These are phyloP conservation scores for Oryzias curvinotus DNA, from an alignment of 2,113 vertebrate species.

Conservation along the genomic window DNA sequence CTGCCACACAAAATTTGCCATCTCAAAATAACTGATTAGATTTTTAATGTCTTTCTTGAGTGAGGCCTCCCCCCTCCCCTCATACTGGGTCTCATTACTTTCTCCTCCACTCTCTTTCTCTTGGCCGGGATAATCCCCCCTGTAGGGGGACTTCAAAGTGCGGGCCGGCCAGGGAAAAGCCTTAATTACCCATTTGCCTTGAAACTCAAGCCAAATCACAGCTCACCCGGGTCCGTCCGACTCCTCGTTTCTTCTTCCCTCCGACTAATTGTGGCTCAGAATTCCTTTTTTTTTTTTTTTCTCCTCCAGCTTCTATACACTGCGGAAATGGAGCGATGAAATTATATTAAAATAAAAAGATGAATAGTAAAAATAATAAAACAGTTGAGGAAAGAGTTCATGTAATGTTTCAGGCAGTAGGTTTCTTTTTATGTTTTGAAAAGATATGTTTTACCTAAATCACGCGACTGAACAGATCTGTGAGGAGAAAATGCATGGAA, in stretches of 20 bases:
- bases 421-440: too few relatives aligned
- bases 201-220: slow-evolving; percentile 76
- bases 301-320: slow-evolving; percentile 7
- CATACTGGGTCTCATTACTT: slow-evolving; percentile 58
- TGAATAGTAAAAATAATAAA: slow-evolving; percentile 31
- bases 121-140: slow-evolving; percentile 75
- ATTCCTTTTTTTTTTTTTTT: slow-evolving; percentile 11
- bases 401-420: background rate
- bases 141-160: slow-evolving; percentile 78
- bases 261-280: slow-evolving; percentile 62
- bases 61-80: slow-evolving; percentile 21
- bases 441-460: too few relatives aligned
- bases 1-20: slow-evolving; percentile 1
- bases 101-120: slow-evolving; percentile 54
- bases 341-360: slow-evolving; percentile 47
- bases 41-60: slow-evolving; percentile 38
- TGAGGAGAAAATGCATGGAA: too few relatives aligned
- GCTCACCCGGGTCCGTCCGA: slow-evolving; percentile 57
- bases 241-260: slow-evolving; percentile 53
- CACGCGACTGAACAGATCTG: too few relatives aligned
- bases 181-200: slow-evolving; percentile 79
- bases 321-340: slow-evolving; percentile 30
- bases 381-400: slow-evolving; percentile 35
- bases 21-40: slow-evolving; percentile 31
- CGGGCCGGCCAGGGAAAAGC: slow-evolving; percentile 72